phyloP scores from a whole-genome alignment of 2,888 invertebrate species.

The Sipha maydis region DNA sequence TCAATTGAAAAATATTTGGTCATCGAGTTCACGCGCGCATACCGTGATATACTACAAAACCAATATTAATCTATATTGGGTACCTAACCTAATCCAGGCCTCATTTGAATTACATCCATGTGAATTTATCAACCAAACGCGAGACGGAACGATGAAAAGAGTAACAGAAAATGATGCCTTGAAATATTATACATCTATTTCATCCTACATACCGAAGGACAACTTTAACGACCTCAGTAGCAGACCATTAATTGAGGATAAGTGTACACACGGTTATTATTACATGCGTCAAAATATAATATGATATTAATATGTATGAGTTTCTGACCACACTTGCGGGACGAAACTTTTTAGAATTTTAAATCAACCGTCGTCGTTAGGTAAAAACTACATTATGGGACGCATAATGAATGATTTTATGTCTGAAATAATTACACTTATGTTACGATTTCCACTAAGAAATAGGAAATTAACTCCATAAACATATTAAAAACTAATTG shows the following conservation, averaged over 20 bases:
- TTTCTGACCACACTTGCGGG: slow-evolving; percentile 36
- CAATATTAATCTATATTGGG: too few relatives aligned
- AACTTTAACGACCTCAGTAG: slow-evolving; percentile 48
- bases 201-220: slow-evolving; percentile 43
- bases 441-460: not conserved
- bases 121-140: slow-evolving; percentile 10
- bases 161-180: slow-evolving; percentile 18
- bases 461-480: slow-evolving; percentile 23
- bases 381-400: not conserved
- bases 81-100: slow-evolving; percentile 10
- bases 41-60: not conserved
- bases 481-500: slow-evolving; percentile 5
- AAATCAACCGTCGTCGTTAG: slow-evolving; percentile 23
- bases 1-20: not conserved
- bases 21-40: not conserved
- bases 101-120: not conserved
- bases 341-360: slow-evolving; percentile 34
- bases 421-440: slow-evolving; percentile 5
- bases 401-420: not conserved
- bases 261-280: slow-evolving; percentile 9
- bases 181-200: slow-evolving; percentile 35
- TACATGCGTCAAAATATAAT: not conserved
- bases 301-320: slow-evolving; percentile 48
- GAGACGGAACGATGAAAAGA: not conserved
- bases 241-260: slow-evolving; percentile 41